Evolutionary conservation across 2,888 invertebrate species (phyloP), one percentile per base, ranked within the genome.

Genomic region (Agrotis segetum): DNA sequence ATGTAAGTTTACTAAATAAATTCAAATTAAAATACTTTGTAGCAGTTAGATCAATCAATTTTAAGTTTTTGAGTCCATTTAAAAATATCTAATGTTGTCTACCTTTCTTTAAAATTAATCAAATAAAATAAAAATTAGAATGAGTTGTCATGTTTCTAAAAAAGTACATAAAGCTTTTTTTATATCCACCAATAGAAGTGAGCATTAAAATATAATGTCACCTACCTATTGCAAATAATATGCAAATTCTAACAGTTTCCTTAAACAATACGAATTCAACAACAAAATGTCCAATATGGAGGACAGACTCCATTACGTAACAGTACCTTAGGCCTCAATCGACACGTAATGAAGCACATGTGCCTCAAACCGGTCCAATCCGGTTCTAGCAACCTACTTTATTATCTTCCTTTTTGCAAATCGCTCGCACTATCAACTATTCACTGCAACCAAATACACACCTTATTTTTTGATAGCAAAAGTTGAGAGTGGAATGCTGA

Each of bases 391-490:
- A 94, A 94, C 95, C 94, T 90, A 94, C 88, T 90, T 94, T 89
- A 89, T 88, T 94, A 95, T 94, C 93, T 89, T 91, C 90, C 89
- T 93, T 94, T 93, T 93, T 91, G 94, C 93, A 92, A 93, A 93
- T 91, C 89, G 90, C 85, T 87, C 84, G 74, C 84, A 85, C 85
- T 88, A 89, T 88, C 79, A 77, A 77, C 76, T 74, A 61, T 67
- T 44, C 6, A 7, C 14, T 14, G 3, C 71, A 77, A 14, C 19
- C 40, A 16, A 87, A 79, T 81, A 47, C 61, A 53, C 13, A 76
- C 81, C 78, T 67, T 88, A 84, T 67, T 1, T 0, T 0, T 0
- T 1, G 1, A 2, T 0, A 0, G 0, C 16, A 78, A 88, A 60
- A 73, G 88, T 80, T 44, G 13, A 19, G 24, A 80, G 85, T 88